A percentile compares a stretch with the other conserved stretches of the same genome.
phyloP scores from a whole-genome alignment of 1,140 invertebrate species.

The Pinna nobilis region DNA sequence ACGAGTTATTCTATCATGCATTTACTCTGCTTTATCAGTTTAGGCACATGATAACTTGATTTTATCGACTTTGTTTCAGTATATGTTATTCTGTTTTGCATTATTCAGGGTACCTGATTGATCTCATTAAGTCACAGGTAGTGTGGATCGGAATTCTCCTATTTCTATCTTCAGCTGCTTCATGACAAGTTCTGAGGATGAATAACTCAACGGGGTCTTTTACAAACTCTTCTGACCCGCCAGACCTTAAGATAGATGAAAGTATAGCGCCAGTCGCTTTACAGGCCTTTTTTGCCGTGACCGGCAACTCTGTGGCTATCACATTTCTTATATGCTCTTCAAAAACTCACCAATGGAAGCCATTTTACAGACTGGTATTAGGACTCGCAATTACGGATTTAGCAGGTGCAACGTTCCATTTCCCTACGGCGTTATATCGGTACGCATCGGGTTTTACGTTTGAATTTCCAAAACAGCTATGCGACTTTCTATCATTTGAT shows the following conservation, averaged over 20 bases:
- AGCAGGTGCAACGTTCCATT: slow-evolving; percentile 55
- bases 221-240: too few species aligned
- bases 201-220: too few species aligned
- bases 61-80: too few species aligned
- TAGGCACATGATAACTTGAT: too few species aligned
- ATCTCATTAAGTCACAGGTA: too few species aligned
- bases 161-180: too few species aligned
- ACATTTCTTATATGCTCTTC: slow-evolving; percentile 47
- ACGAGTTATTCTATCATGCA: too few species aligned
- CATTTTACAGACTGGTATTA: slow-evolving; percentile 61
- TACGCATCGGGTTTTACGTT: slow-evolving; percentile 56
- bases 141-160: too few species aligned
- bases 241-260: not conserved
- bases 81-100: too few species aligned
- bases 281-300: slow-evolving; percentile 50
- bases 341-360: slow-evolving; percentile 48
- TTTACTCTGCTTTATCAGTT: too few species aligned
- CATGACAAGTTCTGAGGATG: too few species aligned
- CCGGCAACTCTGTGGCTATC: slow-evolving; percentile 57
- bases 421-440: slow-evolving; percentile 56
- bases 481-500: slow-evolving; percentile 24
- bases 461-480: slow-evolving; percentile 57
- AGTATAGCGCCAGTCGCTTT: not conserved
- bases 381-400: slow-evolving; percentile 60
- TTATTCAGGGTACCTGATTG: too few species aligned